Conservation (phyloP, 2,113 vertebrate species). For the Tenrec ecaudatus region DNA sequence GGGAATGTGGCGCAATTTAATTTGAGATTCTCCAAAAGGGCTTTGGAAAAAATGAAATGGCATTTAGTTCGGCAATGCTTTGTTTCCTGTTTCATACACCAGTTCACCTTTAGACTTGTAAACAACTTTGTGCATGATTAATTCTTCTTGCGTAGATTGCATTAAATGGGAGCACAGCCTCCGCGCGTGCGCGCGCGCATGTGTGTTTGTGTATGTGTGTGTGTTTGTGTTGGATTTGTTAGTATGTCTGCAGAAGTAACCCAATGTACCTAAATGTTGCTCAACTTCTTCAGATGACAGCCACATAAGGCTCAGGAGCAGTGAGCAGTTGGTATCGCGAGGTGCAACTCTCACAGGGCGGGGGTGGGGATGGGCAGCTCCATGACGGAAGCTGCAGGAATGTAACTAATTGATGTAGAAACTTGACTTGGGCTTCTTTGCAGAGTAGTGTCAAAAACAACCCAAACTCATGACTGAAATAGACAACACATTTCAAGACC, state of each 20-base stretch:
- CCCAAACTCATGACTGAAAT: background rate
- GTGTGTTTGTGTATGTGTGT: no score
- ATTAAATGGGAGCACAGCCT: background rate
- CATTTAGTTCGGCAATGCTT: conserved; percentile 52
- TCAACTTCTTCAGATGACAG: conserved; percentile 56
- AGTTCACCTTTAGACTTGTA: conserved; percentile 69
- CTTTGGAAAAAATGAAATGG: conserved; percentile 48
- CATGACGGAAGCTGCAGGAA: background rate
- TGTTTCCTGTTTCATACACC: conserved; percentile 67
- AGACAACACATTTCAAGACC: no score
- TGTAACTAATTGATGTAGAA: background rate
- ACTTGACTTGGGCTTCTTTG: background rate
- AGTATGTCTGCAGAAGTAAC: conserved; percentile 50
- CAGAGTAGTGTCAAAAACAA: background rate
- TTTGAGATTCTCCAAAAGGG: conserved; percentile 72
- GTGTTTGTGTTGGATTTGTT: conserved; percentile 12
- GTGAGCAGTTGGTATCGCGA: background rate
- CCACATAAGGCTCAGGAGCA: background rate
- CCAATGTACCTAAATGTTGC: conserved; percentile 35
- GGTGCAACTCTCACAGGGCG: background rate
- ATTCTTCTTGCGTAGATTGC: conserved; percentile 46
- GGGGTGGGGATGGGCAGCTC: background rate
- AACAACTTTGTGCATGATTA: conserved; percentile 66
- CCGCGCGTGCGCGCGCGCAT: no score
- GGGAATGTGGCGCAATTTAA: conserved; percentile 69